Base-by-base conservation (phyloP, 2,113 vertebrate genomes). In the Physeter macrocephalus region DNA sequence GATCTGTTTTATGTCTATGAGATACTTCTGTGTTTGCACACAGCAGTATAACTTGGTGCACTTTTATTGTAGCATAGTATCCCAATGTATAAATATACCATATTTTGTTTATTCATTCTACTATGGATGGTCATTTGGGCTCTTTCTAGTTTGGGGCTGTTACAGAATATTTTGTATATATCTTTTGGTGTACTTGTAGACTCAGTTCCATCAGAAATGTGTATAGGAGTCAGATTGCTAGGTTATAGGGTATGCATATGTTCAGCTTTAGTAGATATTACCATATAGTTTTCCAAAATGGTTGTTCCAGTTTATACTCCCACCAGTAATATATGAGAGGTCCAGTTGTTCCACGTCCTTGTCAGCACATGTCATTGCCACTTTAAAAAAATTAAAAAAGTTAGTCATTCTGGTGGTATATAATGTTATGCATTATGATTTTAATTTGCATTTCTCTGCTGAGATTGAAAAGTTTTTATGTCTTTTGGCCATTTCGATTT, bases 361-460 rank as follows among this genome's bases (percentile, higher is more conserved):
- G 29, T 20, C 21, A 71, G 25, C 54, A 92, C 43, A 67, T 85
- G 46, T 8, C 8, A 75, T 52, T 81, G 52, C 54, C 72, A 66
- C 13, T 80, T 36, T 39, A 15, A 39, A 69, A 81, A 29, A 92
- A 54, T n/a, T n/a, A 75, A 27, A 57, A 81, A 80, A 25, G 8
- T 49, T 59, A 66, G 31, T 89, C 25, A 74, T 92, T 88, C 43
- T 66, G 61, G 17, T 54, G 1, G 5, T 49, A 14, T 46, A 29
- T 77, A 49, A 12, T 71, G 3, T 67, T 86, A n/a, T 90, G 3
- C 13, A 5, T 89, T 64, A 52, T 46, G 21, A 67, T 69, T 92
- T 96, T 94, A 81, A 64, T 82, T 75, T 94, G n/a, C 25, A 86
- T 88, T 86, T 96, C 23, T 90, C 18, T 95, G 43, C 41, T 89